Evolutionary conservation across 2,113 vertebrate species (phyloP), one percentile per base, ranked within the genome.

Genomic region (Tachysurus vachellii): DNA sequence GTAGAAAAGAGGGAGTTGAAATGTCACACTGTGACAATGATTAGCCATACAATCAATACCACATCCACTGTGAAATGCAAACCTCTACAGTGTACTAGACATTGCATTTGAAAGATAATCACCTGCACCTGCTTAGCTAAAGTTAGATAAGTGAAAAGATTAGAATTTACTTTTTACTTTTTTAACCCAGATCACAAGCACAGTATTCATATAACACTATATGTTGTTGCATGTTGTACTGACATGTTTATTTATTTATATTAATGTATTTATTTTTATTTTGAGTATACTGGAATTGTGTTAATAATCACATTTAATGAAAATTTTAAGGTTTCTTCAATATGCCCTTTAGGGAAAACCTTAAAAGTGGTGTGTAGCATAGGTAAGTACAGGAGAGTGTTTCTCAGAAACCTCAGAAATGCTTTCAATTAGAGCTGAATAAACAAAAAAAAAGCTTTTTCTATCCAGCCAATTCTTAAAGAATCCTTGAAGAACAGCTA

Each of bases 1-100:
- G 82, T 14, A 85, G 36, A 61, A 85, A 89, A 87, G 56, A 71
- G 59, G 54, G 36, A 56, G 68, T 59, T 64, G 31, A 85, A 61
- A 68, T 85, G 62, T 70, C 50, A 80, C n/a, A 31, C n/a, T 54
- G 17, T 19, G 28, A 80, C 54, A 57, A 19, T 79, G 16, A 56
- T 56, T 54, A 31, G 16, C 28, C 9, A 36, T 36, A 57, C 17
- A 21, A 16, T 57, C 54, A 80, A 57, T 11, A 1, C 9, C 28
- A 57, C 26, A 79, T 79, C 9, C n/a, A 56, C 14, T 80, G 31
- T 23, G 26, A 59, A 59, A 59, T 2, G 0, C 56, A 6, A 80
- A 12, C 19, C 50, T 80, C 31, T 59, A 21, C 36, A 10, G 10
- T 80, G 5, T 28, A 80, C 53, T 57, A 56, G 28, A 56, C 4